Conservation (phyloP, 2,797 vertebrate species). For the Diceros bicornis region DNA sequence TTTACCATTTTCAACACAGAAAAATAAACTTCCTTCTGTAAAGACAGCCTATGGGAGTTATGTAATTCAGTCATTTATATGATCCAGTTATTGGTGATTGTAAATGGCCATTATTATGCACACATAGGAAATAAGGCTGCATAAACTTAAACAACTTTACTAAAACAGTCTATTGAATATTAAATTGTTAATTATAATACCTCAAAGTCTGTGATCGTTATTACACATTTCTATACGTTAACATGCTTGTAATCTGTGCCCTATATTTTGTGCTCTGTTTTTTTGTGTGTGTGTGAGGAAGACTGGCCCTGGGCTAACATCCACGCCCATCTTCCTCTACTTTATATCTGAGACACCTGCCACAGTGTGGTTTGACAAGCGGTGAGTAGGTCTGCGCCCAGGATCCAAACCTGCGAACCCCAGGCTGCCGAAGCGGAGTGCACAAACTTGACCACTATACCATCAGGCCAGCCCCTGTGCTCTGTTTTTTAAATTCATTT, state of each 20-base stretch:
- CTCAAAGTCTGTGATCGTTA: not conserved
- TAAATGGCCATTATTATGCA: not conserved
- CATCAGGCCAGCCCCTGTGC: not conserved
- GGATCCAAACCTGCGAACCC: too few species aligned
- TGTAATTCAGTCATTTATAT: not conserved
- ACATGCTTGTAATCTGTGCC: not conserved
- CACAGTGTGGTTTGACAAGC: too few species aligned
- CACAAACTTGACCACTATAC: too few species aligned
- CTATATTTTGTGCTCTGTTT: not conserved
- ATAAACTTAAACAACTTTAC: not conserved
- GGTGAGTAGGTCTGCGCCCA: too few species aligned
- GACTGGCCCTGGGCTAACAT: too few species aligned
- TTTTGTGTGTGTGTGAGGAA: not conserved
- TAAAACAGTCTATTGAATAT: not conserved
- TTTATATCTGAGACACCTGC: too few species aligned
- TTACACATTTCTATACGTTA: not conserved
- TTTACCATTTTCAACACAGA: slow-evolving; percentile 3
- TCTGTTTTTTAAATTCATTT: not conserved
- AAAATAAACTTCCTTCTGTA: slow-evolving; percentile 37
- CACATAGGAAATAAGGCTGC: not conserved
- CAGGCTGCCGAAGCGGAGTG: too few species aligned
- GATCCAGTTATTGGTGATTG: not conserved
- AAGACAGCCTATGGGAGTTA: not conserved
- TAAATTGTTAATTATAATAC: not conserved
- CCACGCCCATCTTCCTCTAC: too few species aligned